These are phyloP conservation scores for Rhabdophis nuchalis DNA, from an alignment of 2,797 vertebrate species.

Conservation along the genomic window DNA sequence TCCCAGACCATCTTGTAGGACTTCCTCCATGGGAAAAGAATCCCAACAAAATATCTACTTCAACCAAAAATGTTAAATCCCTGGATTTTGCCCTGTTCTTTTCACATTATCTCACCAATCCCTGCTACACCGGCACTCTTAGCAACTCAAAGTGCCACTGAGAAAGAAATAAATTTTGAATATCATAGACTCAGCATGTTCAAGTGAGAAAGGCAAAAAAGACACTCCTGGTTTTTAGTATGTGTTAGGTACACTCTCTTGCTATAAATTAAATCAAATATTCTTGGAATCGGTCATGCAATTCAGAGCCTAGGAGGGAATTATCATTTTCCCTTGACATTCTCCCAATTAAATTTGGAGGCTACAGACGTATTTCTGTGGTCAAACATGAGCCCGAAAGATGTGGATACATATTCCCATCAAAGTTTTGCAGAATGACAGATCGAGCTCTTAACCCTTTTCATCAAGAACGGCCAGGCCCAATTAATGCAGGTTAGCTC, in stretches of 20 bases:
- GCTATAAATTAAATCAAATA: not conserved
- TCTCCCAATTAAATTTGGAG: not conserved
- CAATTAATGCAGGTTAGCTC: not conserved
- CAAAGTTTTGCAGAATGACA: not conserved
- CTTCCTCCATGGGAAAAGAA: not conserved
- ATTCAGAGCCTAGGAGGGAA: not conserved
- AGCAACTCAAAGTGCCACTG: not conserved
- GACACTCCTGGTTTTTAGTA: not conserved
- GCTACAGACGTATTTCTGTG: not conserved
- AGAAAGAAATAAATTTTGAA: conserved; percentile 33
- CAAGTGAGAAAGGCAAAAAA: conserved; percentile 27
- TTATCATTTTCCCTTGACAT: not conserved
- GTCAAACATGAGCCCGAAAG: not conserved
- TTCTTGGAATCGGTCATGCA: not conserved
- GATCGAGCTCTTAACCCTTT: not conserved
- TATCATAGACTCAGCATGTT: conserved; percentile 24
- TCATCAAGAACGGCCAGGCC: not conserved
- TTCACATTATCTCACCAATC: conserved; percentile 17
- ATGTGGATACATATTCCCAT: not conserved
- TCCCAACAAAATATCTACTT: not conserved
- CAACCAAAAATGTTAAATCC: conserved; percentile 8
- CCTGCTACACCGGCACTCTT: conserved; percentile 6
- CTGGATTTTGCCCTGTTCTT: conserved; percentile 24
- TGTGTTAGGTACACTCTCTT: not conserved
- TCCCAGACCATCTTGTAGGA: conserved; percentile 2